Base-by-base conservation (phyloP, 2,888 invertebrate genomes). In the Bellardia pandia region DNA sequence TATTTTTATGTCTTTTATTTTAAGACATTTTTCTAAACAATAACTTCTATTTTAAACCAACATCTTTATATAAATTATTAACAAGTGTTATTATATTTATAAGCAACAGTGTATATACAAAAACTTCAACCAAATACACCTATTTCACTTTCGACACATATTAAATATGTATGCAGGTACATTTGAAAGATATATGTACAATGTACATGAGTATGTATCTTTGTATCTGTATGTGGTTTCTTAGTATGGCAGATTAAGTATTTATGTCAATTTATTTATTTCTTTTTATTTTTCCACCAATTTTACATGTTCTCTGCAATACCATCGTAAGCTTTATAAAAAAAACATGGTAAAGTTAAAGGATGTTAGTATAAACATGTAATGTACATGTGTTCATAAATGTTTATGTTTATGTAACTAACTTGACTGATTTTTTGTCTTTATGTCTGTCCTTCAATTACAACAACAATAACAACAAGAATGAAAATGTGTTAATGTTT, bases 181-280 rank as follows among this genome's bases (percentile, higher is more conserved):
- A 13, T 30, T 2, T 16, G 23, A n/a, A n/a, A n/a, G n/a, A n/a
- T 23, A 42, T 2, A 16, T 3, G 37, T 68, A 6, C 30, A 51
- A 72, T 58, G 23, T 64, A 51, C 40, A 33, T 42, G 23, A 8
- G 2, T 66, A 30, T 42, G n/a, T 78, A 30, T 75, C 16, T 45
- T 33, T 51, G 30, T 81, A 53, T 77, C 40, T 86, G 30, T 56
- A 23, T 69, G 58, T 56, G 72, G 60, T 78, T 77, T 62, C 69
- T 58, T 58, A 37, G 58, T 79, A 83, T 76, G 60, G 86, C 79
- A 83, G 75, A 86, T 86, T 83, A 83, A 83, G 40, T 79, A 86
- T 86, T 86, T 79, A 86, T 86, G 58, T 83, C 79, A 76, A 86
- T 83, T 86, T 86, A 75, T 82, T 69, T 69, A 5, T 72, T 5